These are phyloP conservation scores for Junonia oenone DNA, from an alignment of 2,888 invertebrate genomes.

Conservation along the genomic window DNA sequence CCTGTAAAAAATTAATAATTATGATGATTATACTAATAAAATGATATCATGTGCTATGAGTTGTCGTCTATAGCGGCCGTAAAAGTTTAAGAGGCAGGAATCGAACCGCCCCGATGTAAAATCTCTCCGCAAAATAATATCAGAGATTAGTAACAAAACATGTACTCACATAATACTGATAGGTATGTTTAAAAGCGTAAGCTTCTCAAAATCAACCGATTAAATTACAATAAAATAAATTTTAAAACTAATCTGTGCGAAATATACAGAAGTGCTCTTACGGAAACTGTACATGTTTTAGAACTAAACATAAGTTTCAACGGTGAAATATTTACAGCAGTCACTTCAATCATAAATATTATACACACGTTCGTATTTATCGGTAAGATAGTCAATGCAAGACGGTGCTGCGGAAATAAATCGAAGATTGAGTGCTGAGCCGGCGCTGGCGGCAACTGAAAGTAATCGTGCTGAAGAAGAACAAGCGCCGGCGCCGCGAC, in stretches of 20 bases:
- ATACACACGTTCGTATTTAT: constrained; percentile 72
- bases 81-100: constrained; percentile 38
- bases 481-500: constrained; percentile 69
- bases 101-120: constrained; percentile 57
- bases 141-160: constrained; percentile 79
- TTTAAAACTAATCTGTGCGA: constrained; percentile 74
- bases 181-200: constrained; percentile 77
- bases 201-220: constrained; percentile 73
- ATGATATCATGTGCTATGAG: constrained; percentile 61
- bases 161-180: constrained; percentile 74
- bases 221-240: constrained; percentile 71
- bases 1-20: constrained; percentile 79
- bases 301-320: constrained; percentile 78
- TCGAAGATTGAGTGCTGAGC: constrained; percentile 74
- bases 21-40: constrained; percentile 58
- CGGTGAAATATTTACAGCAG: constrained; percentile 80
- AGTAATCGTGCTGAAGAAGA: constrained; percentile 86
- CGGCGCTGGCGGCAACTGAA: constrained; percentile 83
- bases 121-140: constrained; percentile 59
- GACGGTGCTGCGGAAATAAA: constrained; percentile 80
- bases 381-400: constrained; percentile 76
- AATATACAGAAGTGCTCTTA: constrained; percentile 80
- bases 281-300: constrained; percentile 81
- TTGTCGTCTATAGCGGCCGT: constrained; percentile 63
- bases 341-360: constrained; percentile 67